Evolutionary conservation across 2,888 invertebrate genomes (phyloP).

Genomic region (Pandemis corylana): DNA sequence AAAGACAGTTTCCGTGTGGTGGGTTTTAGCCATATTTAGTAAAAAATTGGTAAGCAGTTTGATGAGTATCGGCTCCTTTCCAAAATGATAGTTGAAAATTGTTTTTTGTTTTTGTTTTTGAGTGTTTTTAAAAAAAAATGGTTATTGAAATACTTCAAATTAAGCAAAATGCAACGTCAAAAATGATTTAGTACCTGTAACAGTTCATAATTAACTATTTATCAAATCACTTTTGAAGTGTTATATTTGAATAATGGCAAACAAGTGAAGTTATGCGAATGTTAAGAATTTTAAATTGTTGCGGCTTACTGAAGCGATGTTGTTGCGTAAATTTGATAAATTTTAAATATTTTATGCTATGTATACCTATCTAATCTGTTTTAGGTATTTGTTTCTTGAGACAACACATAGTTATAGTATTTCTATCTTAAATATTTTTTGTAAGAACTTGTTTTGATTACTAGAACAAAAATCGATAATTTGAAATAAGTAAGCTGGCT

Average conservation of each 20-base stretch:
- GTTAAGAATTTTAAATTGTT: conserved; percentile 43
- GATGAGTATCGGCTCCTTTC: too few relatives aligned
- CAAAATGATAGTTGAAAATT: too few relatives aligned
- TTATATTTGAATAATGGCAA: conserved; percentile 46
- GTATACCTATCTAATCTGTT: background rate
- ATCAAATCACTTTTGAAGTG: conserved; percentile 37
- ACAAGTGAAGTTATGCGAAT: conserved; percentile 41
- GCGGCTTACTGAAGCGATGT: conserved; percentile 47
- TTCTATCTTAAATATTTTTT: background rate
- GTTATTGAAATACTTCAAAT: background rate
- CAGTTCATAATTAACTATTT: conserved; percentile 28
- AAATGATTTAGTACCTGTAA: background rate
- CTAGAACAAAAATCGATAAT: too few relatives aligned
- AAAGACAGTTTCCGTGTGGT: too few relatives aligned
- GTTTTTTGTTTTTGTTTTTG: too few relatives aligned
- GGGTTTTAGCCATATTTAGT: too few relatives aligned
- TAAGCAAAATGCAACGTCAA: background rate
- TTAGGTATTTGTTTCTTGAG: conserved; percentile 44
- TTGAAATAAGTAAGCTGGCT: too few relatives aligned
- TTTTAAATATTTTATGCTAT: conserved; percentile 40
- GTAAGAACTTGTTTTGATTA: too few relatives aligned
- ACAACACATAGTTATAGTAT: conserved; percentile 17
- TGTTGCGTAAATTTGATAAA: conserved; percentile 49
- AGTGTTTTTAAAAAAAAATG: too few relatives aligned
- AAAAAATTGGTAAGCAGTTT: too few relatives aligned